Base-by-base conservation (phyloP, 2,113 vertebrate genomes). In the Spilogale gracilis region DNA sequence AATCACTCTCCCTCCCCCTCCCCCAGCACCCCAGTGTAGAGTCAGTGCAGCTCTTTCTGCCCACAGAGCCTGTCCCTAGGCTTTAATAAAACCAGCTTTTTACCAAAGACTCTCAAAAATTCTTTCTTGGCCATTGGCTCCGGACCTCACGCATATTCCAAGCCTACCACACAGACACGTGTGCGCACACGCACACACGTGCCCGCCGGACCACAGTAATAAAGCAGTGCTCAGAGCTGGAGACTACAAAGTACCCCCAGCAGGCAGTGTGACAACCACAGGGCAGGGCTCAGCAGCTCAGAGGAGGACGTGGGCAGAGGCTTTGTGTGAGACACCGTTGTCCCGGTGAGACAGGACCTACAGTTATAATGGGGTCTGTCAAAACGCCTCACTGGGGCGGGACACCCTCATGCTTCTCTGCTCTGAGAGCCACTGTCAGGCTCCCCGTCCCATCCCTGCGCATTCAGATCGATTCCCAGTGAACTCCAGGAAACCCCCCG, bases 311-410 rank as follows among this genome's bases (percentile, higher is more conserved):
- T 4, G 61, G 48, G 17, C 23, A 6, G 7, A 25, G 48, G 4
- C 38, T 61, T 54, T 9, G 14, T 69, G 52, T 11, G 27, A 48
- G 23, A 56, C 21, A 12, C 8, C 7, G 1, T 4, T 4, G 13
- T 73, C 8, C 16, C 30, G 17, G 3, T 45, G n/a, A 76, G 13
- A 17, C 63, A 10, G 25, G 9, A 16, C n/a, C 2, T 30, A 1
- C 5, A 30, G 0, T 11, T 52, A 20, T 48, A 23, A 38, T 14
- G 4, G 11, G 5, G 2, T 32, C 14, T 69, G 25, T 60, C 52
- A n/a, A 69, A n/a, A 50, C 2, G 1, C 3, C 17, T 13, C 3
- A 5, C 16, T 8, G 67, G 5, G 12, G 7, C 25, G 17, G 4
- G n/a, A 13, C 3, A 1, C 60, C 60, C 60, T 18, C 6, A 6